A percentile compares a stretch with the other conserved stretches of the same genome.
These are phyloP conservation scores for Dufourea novaeangliae DNA, from an alignment of 1,140 invertebrate species.

Conservation along the genomic window DNA sequence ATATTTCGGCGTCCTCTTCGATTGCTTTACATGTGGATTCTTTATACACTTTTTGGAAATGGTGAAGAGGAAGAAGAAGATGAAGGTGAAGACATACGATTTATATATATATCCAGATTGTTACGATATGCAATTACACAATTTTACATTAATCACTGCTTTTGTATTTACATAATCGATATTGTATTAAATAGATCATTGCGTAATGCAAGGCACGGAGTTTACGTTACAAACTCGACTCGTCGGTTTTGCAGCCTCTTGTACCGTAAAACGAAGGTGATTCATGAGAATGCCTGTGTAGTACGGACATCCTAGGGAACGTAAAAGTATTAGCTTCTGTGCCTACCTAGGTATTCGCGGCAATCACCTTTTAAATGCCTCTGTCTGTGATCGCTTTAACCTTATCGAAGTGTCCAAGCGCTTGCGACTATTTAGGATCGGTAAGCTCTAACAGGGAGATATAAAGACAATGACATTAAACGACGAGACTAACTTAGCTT, in stretches of 20 bases:
- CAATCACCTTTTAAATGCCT: conserved; percentile 66
- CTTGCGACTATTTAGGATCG: conserved; percentile 58
- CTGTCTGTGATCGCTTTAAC: conserved; percentile 77
- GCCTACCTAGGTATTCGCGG: conserved; percentile 61
- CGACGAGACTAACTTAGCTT: conserved; percentile 62
- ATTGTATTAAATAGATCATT: conserved; percentile 53
- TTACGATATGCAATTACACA: conserved; percentile 50
- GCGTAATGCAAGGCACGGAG: conserved; percentile 62
- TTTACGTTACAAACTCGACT: conserved; percentile 69
- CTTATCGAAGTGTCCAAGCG: conserved; percentile 74
- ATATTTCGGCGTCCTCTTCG: conserved; percentile 50
- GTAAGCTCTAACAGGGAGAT: conserved; percentile 13
- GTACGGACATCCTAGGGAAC: conserved; percentile 59
- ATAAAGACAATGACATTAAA: conserved; percentile 56
- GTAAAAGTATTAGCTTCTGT: conserved; percentile 70
- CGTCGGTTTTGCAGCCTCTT: conserved; percentile 66
- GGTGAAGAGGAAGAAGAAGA: not conserved
- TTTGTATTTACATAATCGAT: conserved; percentile 40
- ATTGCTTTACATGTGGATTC: conserved; percentile 48
- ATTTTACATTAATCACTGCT: conserved; percentile 45
- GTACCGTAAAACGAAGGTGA: conserved; percentile 57
- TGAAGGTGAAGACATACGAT: conserved; percentile 25
- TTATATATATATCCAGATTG: conserved; percentile 53
- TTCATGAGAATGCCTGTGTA: conserved; percentile 53
- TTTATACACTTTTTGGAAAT: conserved; percentile 51